Percentiles rank a stretch among this genome's conserved stretches.
These are phyloP conservation scores for Silvanus unidentatus DNA, from an alignment of 2,888 invertebrate genomes.

Conservation along the genomic window DNA sequence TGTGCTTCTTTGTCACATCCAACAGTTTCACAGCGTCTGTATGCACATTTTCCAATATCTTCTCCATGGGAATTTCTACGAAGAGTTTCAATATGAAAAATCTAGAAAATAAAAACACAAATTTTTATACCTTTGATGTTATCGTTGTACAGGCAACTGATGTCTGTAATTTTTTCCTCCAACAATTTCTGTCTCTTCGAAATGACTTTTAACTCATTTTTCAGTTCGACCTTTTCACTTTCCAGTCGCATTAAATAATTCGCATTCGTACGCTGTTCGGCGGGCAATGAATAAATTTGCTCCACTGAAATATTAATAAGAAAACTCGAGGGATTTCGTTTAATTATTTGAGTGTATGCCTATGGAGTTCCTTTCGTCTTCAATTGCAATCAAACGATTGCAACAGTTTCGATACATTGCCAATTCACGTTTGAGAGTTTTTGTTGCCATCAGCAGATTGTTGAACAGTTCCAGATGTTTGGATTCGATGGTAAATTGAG, in stretches of 20 bases:
- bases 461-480: conserved; percentile 28
- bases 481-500: conserved; percentile 20
- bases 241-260: conserved; percentile 33
- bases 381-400: conserved; percentile 31
- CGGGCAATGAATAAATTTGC: conserved; percentile 35
- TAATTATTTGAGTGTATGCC: conserved; percentile 19
- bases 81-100: too few species aligned
- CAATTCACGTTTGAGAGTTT: conserved; percentile 26
- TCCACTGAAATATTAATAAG: conserved; percentile 27
- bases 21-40: too few species aligned
- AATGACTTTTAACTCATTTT: conserved; percentile 30
- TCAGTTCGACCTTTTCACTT: conserved; percentile 33
- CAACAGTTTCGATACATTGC: conserved; percentile 32
- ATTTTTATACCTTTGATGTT: too few species aligned
- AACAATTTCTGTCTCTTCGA: conserved; percentile 20
- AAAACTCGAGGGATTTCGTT: background rate
- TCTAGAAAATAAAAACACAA: too few species aligned
- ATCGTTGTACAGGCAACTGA: too few species aligned
- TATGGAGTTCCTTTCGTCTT: conserved; percentile 36
- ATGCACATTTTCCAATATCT: too few species aligned
- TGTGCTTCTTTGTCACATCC: too few species aligned
- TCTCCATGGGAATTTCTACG: too few species aligned
- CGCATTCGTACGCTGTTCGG: conserved; percentile 30
- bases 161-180: conserved; percentile 8
- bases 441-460: conserved; percentile 27